phyloP scores from a whole-genome alignment of 2,888 invertebrate genomes.

The Acleris literana region DNA sequence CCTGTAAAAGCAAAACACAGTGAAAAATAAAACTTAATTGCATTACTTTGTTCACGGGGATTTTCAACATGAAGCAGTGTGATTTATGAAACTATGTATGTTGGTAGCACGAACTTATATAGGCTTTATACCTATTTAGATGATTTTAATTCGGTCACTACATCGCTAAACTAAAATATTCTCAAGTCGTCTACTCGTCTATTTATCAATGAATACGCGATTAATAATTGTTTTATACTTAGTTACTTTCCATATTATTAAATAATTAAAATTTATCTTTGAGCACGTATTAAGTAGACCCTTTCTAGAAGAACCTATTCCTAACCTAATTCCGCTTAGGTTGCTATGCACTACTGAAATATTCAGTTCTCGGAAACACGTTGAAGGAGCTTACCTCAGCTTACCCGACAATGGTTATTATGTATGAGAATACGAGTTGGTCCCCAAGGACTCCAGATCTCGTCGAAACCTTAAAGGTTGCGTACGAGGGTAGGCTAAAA shows the following conservation, averaged over 20 bases:
- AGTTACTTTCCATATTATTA: no score
- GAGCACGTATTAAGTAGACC: neutral
- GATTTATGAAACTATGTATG: no score
- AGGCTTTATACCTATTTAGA: no score
- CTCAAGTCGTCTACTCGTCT: no score
- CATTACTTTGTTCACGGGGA: neutral
- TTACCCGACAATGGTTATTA: constrained; percentile 2
- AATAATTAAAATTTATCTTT: no score
- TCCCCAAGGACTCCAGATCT: neutral
- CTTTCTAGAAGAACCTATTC: neutral
- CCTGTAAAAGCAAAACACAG: neutral
- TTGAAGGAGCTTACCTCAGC: constrained; percentile 9
- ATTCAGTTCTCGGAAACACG: constrained; percentile 23
- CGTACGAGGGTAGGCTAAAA: no score
- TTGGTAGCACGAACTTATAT: no score
- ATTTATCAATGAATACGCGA: no score
- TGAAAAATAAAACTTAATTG: neutral
- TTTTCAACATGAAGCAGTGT: no score
- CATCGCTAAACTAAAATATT: no score
- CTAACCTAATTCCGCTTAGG: constrained; percentile 1
- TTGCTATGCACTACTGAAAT: constrained; percentile 23
- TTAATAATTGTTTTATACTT: no score
- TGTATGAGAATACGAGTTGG: neutral
- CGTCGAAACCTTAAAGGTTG: constrained; percentile 1
- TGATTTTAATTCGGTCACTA: no score